Percentiles rank a stretch among this genome's conserved stretches.
phyloP scores from a whole-genome alignment of 2,113 vertebrate genomes.

The Ellobius talpinus region DNA sequence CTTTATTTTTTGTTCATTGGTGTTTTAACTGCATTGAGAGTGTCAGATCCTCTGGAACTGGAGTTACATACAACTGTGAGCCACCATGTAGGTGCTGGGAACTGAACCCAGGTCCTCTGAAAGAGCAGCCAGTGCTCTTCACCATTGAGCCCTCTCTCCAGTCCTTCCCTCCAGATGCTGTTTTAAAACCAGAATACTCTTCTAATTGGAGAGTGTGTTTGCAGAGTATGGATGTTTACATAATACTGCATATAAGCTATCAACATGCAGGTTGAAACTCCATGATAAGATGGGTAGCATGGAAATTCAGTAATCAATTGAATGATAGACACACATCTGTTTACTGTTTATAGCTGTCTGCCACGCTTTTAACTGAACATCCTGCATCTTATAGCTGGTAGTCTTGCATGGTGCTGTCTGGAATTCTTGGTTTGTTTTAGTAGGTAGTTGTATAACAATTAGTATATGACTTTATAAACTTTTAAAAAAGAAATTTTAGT shows the following conservation, averaged over 20 bases:
- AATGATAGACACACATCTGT: not conserved
- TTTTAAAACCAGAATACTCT: not conserved
- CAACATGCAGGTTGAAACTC: not conserved
- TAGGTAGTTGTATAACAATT: not conserved
- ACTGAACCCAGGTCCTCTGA: too few relatives aligned
- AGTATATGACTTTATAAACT: not conserved
- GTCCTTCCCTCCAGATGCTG: not conserved
- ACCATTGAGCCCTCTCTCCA: too few relatives aligned
- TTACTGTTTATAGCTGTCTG: not conserved
- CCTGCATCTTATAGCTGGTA: rapidly evolving
- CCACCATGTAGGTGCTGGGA: too few relatives aligned
- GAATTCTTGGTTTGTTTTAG: not conserved
- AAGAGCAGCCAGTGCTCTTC: too few relatives aligned
- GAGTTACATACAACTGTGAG: too few relatives aligned
- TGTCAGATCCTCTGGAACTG: too few relatives aligned
- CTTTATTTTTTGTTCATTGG: too few relatives aligned
- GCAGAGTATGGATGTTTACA: not conserved
- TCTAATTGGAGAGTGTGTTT: conserved; percentile 31
- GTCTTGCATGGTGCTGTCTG: not conserved
- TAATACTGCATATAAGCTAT: not conserved
- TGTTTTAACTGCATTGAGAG: too few relatives aligned
- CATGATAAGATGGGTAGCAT: not conserved
- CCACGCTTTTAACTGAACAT: not conserved
- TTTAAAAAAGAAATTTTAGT: not conserved
- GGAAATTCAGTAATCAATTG: not conserved